Percentiles rank a stretch among this genome's conserved stretches.
phyloP scores from a whole-genome alignment of 23 tunicate species.

The Styela clava region DNA sequence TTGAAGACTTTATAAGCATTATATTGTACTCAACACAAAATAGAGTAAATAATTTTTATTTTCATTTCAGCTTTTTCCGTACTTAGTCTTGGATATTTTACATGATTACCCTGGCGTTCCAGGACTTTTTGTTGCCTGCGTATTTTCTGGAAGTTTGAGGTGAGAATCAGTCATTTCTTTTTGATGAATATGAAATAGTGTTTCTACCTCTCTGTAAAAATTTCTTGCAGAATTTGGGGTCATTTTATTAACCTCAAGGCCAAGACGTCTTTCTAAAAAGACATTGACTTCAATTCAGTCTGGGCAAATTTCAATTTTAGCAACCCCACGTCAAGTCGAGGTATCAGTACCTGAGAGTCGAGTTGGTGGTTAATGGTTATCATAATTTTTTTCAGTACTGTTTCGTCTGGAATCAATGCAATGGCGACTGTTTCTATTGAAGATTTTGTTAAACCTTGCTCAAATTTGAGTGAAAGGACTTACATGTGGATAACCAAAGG shows the following conservation, averaged over 20 bases:
- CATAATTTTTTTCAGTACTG: slow-evolving; percentile 25
- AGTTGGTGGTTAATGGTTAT: too few relatives aligned
- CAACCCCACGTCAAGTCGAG: too few relatives aligned
- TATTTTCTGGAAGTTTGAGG: slow-evolving; percentile 75
- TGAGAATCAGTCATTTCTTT: background rate
- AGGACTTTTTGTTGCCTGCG: slow-evolving; percentile 58
- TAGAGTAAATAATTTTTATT: too few relatives aligned
- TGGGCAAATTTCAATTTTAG: too few relatives aligned
- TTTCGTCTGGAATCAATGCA: slow-evolving; percentile 55
- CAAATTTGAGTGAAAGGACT: slow-evolving; percentile 20
- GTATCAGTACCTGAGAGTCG: too few relatives aligned
- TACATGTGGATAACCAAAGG: slow-evolving; percentile 29
- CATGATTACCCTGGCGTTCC: slow-evolving; percentile 53
- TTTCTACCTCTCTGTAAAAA: background rate
- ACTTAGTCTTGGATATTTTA: slow-evolving; percentile 41
- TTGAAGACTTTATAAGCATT: background rate
- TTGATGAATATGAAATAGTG: background rate
- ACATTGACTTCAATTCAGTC: too few relatives aligned
- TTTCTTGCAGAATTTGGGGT: too few relatives aligned
- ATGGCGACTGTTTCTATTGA: slow-evolving; percentile 22
- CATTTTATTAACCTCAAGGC: too few relatives aligned
- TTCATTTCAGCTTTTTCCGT: slow-evolving; percentile 64
- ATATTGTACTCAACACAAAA: too few relatives aligned
- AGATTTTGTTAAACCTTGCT: slow-evolving; percentile 29
- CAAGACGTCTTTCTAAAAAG: too few relatives aligned